Conservation (phyloP, 2,113 vertebrate species). For the Irena cyanogastra region DNA sequence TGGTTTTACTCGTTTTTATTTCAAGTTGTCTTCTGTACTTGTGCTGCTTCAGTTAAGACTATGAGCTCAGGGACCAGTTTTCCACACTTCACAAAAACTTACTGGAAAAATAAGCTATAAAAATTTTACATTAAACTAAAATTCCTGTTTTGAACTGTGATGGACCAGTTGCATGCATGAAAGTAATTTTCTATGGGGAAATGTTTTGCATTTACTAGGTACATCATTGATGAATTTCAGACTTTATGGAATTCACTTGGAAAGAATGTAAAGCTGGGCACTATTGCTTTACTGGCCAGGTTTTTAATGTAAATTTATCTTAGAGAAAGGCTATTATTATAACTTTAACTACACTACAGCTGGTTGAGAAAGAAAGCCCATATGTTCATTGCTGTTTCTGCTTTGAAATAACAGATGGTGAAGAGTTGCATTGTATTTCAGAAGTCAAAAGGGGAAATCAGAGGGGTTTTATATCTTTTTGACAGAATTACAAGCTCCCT, state of each 20-base stretch:
- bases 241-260: constrained; percentile 46
- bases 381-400: constrained; percentile 78
- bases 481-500: constrained; percentile 46
- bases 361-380: constrained; percentile 78
- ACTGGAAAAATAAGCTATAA: neutral
- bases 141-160: neutral
- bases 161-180: neutral
- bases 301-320: constrained; percentile 81
- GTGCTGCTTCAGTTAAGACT: neutral
- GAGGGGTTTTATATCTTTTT: constrained; percentile 41
- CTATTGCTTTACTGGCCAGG: constrained; percentile 65
- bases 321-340: constrained; percentile 80
- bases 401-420: constrained; percentile 80
- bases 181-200: neutral
- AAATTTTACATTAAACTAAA: neutral
- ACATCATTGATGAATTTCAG: constrained; percentile 25
- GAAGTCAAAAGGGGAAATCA: constrained; percentile 68
- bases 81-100: neutral
- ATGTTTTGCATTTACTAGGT: constrained; percentile 12
- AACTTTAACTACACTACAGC: constrained; percentile 83
- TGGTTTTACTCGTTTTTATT: neutral
- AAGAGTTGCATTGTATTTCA: constrained; percentile 75
- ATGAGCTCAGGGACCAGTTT: neutral
- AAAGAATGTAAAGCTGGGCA: constrained; percentile 37
- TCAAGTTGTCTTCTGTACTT: neutral